phyloP scores from a whole-genome alignment of 2,797 vertebrate species.

The Babyrousa celebensis region DNA sequence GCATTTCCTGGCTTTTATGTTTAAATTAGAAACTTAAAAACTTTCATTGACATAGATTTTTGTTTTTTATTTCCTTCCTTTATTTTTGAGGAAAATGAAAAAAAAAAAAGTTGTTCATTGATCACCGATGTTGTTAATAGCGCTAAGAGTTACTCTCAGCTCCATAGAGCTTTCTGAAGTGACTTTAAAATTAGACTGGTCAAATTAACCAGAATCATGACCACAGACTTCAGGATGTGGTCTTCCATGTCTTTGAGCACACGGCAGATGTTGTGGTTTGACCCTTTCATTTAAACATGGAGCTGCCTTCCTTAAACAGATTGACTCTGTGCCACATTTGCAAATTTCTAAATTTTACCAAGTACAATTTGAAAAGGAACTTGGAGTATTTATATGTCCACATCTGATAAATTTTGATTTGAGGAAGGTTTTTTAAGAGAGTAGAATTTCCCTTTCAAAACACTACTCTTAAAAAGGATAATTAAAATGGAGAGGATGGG shows the following conservation, averaged over 20 bases:
- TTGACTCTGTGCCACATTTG: neutral
- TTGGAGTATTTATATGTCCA: neutral
- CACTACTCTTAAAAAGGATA: neutral
- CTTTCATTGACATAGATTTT: constrained; percentile 82
- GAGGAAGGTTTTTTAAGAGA: neutral
- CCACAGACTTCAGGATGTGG: neutral
- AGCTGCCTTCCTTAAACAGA: neutral
- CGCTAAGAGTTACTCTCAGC: neutral
- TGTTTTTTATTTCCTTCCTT: constrained; percentile 82
- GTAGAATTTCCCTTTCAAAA: constrained; percentile 46
- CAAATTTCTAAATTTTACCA: constrained; percentile 48
- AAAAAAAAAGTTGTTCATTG: constrained; percentile 58
- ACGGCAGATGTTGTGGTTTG: neutral
- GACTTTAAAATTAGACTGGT: constrained; percentile 53
- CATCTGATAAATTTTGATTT: constrained; percentile 41
- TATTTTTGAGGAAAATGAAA: constrained; percentile 77
- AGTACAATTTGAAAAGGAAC: neutral
- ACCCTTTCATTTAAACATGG: neutral
- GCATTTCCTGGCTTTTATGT: constrained; percentile 83
- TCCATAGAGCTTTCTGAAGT: neutral
- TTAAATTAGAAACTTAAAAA: constrained; percentile 81
- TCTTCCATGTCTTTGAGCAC: neutral
- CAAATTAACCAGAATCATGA: constrained; percentile 32
- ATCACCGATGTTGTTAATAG: constrained; percentile 50
- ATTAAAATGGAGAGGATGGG: neutral